Percentiles rank a stretch among this genome's conserved stretches.
These are phyloP conservation scores for Blastobasis adustella DNA, from an alignment of 2,888 invertebrate species.

Conservation along the genomic window DNA sequence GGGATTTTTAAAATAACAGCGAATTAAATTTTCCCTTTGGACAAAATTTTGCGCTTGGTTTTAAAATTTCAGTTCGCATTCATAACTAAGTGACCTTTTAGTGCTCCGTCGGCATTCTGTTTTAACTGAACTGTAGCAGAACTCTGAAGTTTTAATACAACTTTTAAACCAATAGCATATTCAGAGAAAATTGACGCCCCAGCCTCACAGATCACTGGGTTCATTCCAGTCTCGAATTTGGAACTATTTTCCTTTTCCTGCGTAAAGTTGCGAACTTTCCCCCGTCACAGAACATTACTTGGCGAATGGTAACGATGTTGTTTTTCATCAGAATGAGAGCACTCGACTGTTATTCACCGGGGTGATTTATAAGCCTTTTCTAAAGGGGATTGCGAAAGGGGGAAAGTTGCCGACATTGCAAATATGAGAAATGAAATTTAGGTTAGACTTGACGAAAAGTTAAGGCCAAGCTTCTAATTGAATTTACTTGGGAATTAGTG, in stretches of 20 bases:
- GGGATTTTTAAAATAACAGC: slow-evolving; percentile 3
- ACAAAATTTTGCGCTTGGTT: no score
- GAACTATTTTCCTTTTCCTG: not conserved
- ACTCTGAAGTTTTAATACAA: no score
- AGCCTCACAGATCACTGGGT: no score
- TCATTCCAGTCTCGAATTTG: not conserved
- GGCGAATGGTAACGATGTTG: slow-evolving; percentile 37
- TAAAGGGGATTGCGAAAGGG: slow-evolving; percentile 28
- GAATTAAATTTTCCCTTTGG: slow-evolving; percentile 1
- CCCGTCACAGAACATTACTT: slow-evolving; percentile 22
- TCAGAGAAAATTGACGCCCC: no score
- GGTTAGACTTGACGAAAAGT: not conserved
- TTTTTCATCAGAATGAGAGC: slow-evolving; percentile 40
- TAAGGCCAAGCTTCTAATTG: not conserved
- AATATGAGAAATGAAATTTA: slow-evolving; percentile 6
- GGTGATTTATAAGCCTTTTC: slow-evolving; percentile 46
- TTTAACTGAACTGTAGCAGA: no score
- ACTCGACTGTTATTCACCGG: slow-evolving; percentile 26
- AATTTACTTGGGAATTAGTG: not conserved
- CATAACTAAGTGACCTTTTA: no score
- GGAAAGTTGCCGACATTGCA: slow-evolving; percentile 37
- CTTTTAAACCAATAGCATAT: no score
- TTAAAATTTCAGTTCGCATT: no score
- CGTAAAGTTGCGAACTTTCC: not conserved
- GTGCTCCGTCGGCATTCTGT: no score